Evolutionary conservation across 2,888 invertebrate genomes (phyloP), one percentile per base, ranked within the genome.

Genomic region (Dasypolia templi): DNA sequence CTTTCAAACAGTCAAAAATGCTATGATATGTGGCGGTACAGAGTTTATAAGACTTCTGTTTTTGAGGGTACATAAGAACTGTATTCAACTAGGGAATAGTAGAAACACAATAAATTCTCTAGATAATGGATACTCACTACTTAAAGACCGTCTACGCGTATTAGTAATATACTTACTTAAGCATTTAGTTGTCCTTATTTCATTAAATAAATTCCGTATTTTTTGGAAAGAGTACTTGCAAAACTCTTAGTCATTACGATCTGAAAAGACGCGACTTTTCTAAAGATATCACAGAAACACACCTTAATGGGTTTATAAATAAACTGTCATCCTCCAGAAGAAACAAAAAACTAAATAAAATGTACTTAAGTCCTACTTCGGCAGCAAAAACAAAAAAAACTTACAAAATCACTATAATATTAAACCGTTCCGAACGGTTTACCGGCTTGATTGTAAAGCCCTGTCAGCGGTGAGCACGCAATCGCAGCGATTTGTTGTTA

Each of bases 401-500:
- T 63, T 35, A 62, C 22, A 29, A 66, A 81, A 70, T 58, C 46
- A 22, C 39, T 39, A n/a, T 39, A 61, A 51, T 64, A 77, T 69
- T 58, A 63, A 59, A 73, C 56, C 79, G 66, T 69, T 77, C 51
- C 61, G 44, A 82, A 73, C 46, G 19, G 59, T 79, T 82, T 72
- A 56, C 55, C 58, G 51, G 46, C 39, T 78, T 71, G 73, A 81
- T 82, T 79, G 69, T 81, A 61, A 79, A 81, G 72, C 51, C 35
- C 70, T 55, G 78, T 71, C 22, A 53, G 73, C 46, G 70, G 70
- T 68, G 74, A 83, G 67, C 35, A 68, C 59, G 65, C 83, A 81
- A 74, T 79, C 74, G 56, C 42, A 49, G 14, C 51, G 68, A 76
- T 76, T 76, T 83, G 70, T 83, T 83, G 80, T 72, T 56, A 56